phyloP scores from a whole-genome alignment of 2,888 invertebrate genomes.

The Phaedon cochleariae region DNA sequence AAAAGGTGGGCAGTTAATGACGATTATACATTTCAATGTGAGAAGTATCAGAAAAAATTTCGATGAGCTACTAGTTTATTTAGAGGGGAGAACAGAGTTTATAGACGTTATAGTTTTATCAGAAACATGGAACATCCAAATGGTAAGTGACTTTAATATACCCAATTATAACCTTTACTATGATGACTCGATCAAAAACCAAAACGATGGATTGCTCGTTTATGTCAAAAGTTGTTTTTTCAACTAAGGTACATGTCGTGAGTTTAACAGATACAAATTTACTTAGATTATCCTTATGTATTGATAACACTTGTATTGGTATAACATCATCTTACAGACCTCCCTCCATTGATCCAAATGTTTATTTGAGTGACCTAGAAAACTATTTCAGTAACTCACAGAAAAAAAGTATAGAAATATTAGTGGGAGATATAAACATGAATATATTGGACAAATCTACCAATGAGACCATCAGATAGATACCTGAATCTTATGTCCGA shows the following conservation, averaged over 20 bases:
- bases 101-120: background rate
- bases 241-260: background rate
- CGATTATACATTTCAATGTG: background rate
- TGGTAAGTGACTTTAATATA: constrained; percentile 8
- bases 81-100: background rate
- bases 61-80: background rate
- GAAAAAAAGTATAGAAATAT: constrained; percentile 10
- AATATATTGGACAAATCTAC: background rate
- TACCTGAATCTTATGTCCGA: background rate
- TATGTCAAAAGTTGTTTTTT: constrained; percentile 6
- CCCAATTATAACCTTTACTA: constrained; percentile 6
- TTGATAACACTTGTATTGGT: background rate
- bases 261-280: constrained; percentile 4
- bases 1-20: background rate
- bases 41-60: background rate
- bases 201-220: constrained; percentile 1
- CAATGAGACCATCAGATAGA: background rate
- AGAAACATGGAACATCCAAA: background rate
- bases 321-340: constrained; percentile 12
- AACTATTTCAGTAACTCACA: background rate
- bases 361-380: constrained; percentile 6
- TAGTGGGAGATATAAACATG: constrained; percentile 7
- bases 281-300: background rate
- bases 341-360: background rate
- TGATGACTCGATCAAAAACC: constrained; percentile 8